Conservation (phyloP, 2,113 vertebrate species). For the Isurus oxyrinchus region DNA sequence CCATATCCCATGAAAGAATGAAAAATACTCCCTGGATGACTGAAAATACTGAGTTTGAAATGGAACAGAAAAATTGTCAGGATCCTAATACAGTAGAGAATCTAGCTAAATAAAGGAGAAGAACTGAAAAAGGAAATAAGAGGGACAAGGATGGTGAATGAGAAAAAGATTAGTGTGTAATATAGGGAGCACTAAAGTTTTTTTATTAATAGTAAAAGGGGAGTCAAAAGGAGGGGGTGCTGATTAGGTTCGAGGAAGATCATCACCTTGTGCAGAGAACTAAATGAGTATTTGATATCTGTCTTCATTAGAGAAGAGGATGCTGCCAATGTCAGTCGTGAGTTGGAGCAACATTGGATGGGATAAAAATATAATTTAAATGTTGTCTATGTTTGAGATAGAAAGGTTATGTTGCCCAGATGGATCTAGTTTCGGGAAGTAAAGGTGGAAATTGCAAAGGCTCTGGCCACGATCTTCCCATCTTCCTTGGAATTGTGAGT, state of each 20-base stretch:
- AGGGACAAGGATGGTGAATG: not conserved
- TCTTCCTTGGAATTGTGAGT: too few relatives aligned
- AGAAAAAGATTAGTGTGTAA: not conserved
- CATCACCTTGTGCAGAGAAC: not conserved
- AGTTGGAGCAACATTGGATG: not conserved
- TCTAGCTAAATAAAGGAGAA: not conserved
- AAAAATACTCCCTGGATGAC: not conserved
- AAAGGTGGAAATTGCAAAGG: not conserved
- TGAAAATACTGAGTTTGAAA: not conserved
- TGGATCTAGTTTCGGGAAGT: not conserved
- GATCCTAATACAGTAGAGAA: not conserved
- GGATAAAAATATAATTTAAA: not conserved
- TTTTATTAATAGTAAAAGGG: not conserved
- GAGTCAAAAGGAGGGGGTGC: too few relatives aligned
- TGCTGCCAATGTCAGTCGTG: not conserved
- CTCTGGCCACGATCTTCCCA: too few relatives aligned
- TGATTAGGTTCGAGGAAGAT: too few relatives aligned
- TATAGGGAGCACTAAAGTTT: not conserved
- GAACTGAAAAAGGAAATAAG: not conserved
- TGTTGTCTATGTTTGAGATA: too few relatives aligned
- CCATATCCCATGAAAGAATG: too few relatives aligned
- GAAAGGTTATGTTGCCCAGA: too few relatives aligned
- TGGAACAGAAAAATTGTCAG: not conserved
- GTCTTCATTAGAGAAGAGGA: not conserved
- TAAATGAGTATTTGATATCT: not conserved